These are phyloP conservation scores for Caenorhabditis uteleia DNA, from an alignment of 2,888 invertebrate genomes.

Conservation along the genomic window DNA sequence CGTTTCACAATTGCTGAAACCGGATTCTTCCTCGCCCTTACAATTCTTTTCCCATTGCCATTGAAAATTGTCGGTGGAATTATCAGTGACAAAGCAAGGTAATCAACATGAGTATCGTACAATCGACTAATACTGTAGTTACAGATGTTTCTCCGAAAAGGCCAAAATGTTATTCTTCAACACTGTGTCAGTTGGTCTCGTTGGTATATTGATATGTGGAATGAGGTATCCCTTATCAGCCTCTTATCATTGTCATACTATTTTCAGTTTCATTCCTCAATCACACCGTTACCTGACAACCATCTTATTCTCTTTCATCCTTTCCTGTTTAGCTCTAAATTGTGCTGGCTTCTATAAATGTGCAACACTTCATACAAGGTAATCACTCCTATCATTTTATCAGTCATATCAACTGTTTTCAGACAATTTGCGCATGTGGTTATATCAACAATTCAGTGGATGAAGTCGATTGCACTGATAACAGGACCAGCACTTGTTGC, in stretches of 20 bases:
- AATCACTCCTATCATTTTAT: neutral
- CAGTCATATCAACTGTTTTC: neutral
- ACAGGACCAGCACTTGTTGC: conserved; percentile 57
- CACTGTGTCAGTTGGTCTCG: conserved; percentile 52
- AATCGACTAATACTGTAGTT: too few species aligned
- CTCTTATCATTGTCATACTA: neutral
- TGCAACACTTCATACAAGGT: conserved; percentile 59
- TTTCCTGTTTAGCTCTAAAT: conserved; percentile 54
- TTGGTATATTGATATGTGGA: conserved; percentile 41
- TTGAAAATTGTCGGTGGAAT: conserved; percentile 58
- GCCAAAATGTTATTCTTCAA: conserved; percentile 56
- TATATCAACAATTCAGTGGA: conserved; percentile 60
- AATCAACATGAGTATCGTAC: neutral
- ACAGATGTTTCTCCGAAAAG: conserved; percentile 38
- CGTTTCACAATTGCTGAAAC: conserved; percentile 44
- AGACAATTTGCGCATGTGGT: conserved; percentile 60
- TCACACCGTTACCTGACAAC: conserved; percentile 24
- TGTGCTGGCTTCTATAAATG: conserved; percentile 66
- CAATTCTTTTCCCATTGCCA: conserved; percentile 41
- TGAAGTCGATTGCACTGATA: conserved; percentile 63
- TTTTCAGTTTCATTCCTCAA: conserved; percentile 31
- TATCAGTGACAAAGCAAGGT: conserved; percentile 53
- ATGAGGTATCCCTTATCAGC: conserved; percentile 21
- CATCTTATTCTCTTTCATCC: conserved; percentile 49
- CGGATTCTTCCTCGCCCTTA: conserved; percentile 34